Conservation (phyloP, 2,888 invertebrate species). For the Plagiodera versicolora region DNA sequence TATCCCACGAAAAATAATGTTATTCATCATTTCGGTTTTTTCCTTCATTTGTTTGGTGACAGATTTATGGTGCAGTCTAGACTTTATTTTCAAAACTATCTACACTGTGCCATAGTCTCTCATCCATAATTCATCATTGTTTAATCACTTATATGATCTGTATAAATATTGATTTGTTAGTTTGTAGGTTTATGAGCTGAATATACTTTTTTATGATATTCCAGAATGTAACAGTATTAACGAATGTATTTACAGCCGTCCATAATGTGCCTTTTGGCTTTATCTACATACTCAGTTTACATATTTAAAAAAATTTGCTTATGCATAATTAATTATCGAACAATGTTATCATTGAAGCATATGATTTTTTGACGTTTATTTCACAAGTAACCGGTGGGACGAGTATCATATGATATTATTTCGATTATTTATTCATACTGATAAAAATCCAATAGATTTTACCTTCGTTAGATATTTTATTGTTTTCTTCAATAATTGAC, state of each 20-base stretch:
- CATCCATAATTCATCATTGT: neutral
- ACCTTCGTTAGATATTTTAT: no score
- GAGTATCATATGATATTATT: neutral
- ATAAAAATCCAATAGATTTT: no score
- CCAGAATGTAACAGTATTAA: constrained; percentile 36
- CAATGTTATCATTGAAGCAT: no score
- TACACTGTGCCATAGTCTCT: neutral
- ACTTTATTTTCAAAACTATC: neutral
- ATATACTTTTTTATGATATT: constrained; percentile 21
- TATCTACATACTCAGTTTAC: constrained; percentile 14
- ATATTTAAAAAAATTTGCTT: no score
- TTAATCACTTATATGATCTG: neutral
- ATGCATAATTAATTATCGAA: no score
- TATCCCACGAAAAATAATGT: neutral
- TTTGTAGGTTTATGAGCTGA: neutral
- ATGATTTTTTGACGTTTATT: neutral
- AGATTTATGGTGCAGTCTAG: no score
- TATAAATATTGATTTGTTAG: neutral
- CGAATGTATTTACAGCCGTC: constrained; percentile 32
- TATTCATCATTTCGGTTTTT: neutral
- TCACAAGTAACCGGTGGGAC: neutral
- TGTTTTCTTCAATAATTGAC: no score
- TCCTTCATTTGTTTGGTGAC: neutral
- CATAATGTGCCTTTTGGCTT: constrained; percentile 37
- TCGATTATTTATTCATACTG: neutral